Conservation (phyloP, 2,888 invertebrate genomes). For the Oscheius myriophilus region DNA sequence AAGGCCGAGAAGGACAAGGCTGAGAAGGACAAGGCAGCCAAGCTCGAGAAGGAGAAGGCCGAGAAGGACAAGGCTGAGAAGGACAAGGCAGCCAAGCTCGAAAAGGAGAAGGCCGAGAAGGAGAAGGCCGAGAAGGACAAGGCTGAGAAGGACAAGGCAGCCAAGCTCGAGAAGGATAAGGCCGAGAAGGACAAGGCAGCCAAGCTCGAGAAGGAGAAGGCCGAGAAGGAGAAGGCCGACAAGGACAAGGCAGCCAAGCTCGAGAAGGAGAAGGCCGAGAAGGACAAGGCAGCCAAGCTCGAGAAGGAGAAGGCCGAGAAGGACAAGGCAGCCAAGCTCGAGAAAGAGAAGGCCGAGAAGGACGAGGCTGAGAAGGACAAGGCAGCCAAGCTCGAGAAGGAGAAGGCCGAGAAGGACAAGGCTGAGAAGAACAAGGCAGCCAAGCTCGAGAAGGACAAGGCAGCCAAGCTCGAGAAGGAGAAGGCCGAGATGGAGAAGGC, state of each 20-base stretch:
- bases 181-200: slow-evolving; percentile 17
- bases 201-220: slow-evolving; percentile 14
- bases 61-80: slow-evolving; percentile 23
- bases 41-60: slow-evolving; percentile 15
- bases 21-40: slow-evolving; percentile 6
- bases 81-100: not conserved
- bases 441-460: slow-evolving; percentile 12
- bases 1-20: slow-evolving; percentile 10
- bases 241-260: slow-evolving; percentile 12
- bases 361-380: slow-evolving; percentile 20
- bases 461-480: not conserved
- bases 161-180: slow-evolving; percentile 15
- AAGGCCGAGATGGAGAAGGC: slow-evolving; percentile 17
- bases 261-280: slow-evolving; percentile 19
- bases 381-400: slow-evolving; percentile 14
- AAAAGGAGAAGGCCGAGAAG: slow-evolving; percentile 14
- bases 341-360: slow-evolving; percentile 16
- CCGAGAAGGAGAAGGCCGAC: slow-evolving; percentile 12
- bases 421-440: not conserved
- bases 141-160: slow-evolving; percentile 9
- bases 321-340: slow-evolving; percentile 14
- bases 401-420: slow-evolving; percentile 9
- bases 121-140: slow-evolving; percentile 22
- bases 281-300: slow-evolving; percentile 16
- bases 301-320: slow-evolving; percentile 17